These are phyloP conservation scores for Dendrocopos noguchii DNA, from an alignment of 2,113 vertebrate species.

Conservation along the genomic window DNA sequence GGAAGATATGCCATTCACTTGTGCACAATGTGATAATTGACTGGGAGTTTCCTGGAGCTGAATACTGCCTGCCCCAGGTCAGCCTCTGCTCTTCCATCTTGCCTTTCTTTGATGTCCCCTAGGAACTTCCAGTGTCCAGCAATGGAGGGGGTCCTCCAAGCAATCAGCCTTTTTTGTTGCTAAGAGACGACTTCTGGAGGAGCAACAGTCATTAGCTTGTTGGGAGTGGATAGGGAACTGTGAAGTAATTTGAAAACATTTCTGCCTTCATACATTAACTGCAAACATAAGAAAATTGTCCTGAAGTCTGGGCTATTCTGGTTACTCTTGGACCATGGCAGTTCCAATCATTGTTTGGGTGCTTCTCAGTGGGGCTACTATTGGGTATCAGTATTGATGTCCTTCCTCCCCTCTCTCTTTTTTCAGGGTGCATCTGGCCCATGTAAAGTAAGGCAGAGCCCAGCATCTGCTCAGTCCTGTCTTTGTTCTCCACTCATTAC, in stretches of 20 bases:
- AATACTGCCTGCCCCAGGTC: conserved; percentile 4
- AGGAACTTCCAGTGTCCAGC: neutral
- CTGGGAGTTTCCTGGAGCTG: conserved; percentile 43
- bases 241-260: neutral
- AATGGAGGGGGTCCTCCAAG: neutral
- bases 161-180: neutral
- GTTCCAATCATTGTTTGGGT: neutral
- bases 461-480: neutral
- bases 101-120: neutral
- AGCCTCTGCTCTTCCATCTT: neutral
- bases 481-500: neutral
- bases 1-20: neutral
- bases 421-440: neutral
- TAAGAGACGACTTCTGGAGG: neutral
- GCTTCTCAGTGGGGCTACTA: neutral
- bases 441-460: neutral
- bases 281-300: neutral
- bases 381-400: neutral
- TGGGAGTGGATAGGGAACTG: neutral
- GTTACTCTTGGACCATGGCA: neutral
- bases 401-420: neutral
- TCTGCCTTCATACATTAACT: conserved; percentile 20
- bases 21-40: conserved; percentile 16
- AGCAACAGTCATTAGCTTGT: conserved; percentile 23
- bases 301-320: neutral